Conservation (phyloP, 23 tunicate genomes). For the Phallusia fumigata region DNA sequence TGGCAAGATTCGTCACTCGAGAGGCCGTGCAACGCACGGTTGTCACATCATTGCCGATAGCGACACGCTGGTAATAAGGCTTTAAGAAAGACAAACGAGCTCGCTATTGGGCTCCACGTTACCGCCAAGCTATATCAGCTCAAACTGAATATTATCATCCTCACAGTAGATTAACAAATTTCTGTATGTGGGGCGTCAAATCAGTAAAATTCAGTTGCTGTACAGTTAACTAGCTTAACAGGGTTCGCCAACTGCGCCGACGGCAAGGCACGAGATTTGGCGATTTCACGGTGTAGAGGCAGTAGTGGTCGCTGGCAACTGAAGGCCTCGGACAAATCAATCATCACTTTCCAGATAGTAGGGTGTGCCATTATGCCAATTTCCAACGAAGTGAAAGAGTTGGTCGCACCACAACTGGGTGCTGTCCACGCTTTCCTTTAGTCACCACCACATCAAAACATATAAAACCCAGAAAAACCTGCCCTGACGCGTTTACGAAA, state of each 20-base stretch:
- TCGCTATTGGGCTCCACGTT: not conserved
- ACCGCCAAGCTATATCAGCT: not conserved
- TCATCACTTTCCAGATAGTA: not conserved
- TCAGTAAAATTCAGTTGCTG: too few relatives aligned
- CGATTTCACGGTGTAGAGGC: constrained; percentile 1
- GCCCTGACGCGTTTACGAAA: not conserved
- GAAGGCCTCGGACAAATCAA: not conserved
- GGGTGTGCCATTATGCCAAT: constrained; percentile 10
- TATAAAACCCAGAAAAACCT: not conserved
- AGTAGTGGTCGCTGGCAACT: not conserved
- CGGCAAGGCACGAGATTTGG: constrained; percentile 5
- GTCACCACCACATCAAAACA: not conserved
- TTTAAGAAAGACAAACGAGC: constrained; percentile 5
- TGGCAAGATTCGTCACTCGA: not conserved
- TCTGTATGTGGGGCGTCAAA: too few relatives aligned
- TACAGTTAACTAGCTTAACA: too few relatives aligned
- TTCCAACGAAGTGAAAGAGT: not conserved
- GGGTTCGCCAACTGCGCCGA: not conserved
- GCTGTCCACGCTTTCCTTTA: not conserved
- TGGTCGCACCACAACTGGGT: too few relatives aligned
- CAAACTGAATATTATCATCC: not conserved
- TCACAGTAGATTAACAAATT: not conserved
- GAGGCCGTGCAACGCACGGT: not conserved
- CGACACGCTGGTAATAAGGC: constrained; percentile 2
- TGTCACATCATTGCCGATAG: constrained; percentile 5